These are phyloP conservation scores for Neoitamus cyanurus DNA, from an alignment of 2,888 invertebrate species.

Conservation along the genomic window DNA sequence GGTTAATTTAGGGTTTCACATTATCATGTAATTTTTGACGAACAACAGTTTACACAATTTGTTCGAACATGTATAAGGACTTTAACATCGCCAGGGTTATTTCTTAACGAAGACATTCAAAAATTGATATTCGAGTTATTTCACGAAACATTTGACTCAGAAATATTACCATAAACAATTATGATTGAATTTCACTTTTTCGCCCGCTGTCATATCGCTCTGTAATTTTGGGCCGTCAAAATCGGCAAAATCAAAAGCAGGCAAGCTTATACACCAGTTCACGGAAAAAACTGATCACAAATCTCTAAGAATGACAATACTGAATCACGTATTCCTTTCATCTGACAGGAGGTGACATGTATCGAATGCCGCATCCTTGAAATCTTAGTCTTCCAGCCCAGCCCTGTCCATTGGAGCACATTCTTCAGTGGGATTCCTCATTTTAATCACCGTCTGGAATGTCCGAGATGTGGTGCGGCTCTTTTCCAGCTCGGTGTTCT, in stretches of 20 bases:
- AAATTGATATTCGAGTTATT: neutral
- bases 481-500: conserved; percentile 32
- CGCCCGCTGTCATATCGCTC: neutral
- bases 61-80: too few species aligned
- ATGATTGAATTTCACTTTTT: neutral
- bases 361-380: conserved; percentile 21
- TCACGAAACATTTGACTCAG: neutral
- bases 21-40: too few species aligned
- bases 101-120: too few species aligned
- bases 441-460: conserved; percentile 37
- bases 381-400: neutral
- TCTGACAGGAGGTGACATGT: conserved; percentile 35
- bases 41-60: too few species aligned
- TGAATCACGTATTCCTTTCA: conserved; percentile 3
- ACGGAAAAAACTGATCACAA: neutral
- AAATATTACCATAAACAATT: neutral
- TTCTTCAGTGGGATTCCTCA: neutral
- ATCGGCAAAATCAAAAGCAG: conserved; percentile 17
- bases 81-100: too few species aligned
- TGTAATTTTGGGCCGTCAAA: neutral
- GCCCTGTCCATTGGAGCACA: neutral
- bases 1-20: too few species aligned
- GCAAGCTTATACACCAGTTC: neutral
- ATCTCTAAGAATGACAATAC: conserved; percentile 19
- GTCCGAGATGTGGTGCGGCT: conserved; percentile 27